Base-by-base conservation (phyloP, 1,140 invertebrate species). In the Papilio machaon region DNA sequence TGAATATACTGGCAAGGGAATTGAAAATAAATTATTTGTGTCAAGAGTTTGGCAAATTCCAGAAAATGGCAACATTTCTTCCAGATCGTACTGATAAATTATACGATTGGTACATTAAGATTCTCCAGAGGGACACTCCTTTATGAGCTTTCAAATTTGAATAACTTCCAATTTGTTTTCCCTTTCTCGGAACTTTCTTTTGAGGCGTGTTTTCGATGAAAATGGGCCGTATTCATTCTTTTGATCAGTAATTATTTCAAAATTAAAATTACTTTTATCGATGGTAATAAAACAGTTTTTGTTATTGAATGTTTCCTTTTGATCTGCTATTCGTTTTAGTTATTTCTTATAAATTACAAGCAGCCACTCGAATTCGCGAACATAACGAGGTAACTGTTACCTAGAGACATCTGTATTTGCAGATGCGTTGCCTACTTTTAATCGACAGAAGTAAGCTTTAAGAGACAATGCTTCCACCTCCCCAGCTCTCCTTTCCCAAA, bases 81-180 rank as follows among this genome's bases (percentile, higher is more conserved):
- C 17, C 77, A 10, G 35, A 58, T 38, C 75, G 46, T 30, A 67
- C 60, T 19, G 47, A 19, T 49, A 60, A 78, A 79, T 79, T 79
- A 64, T 79, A 79, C n/a, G 43, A 79, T 67, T 46, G 58, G 54
- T 64, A 79, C 60, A 79, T 79, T 79, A 79, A 67, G 58, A 67
- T 64, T 43, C 38, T 60, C n/a, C 10, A 23, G 58, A 67, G 54
- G 54, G 58, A 67, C 77, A 79, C 54, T 79, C 43, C 60, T 79
- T 67, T 79, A 79, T 23, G 77, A 79, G 54, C 19, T 79, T 79
- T 67, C 35, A 79, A 79, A 79, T 79, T 79, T 67, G 38, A 64
- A 79, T 79, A 79, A 79, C 58, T 79, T 47, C 38, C 58, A 79
- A 67, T 79, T 60, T 78, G 76, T 78, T 79, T 79, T 49, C 30